Evolutionary conservation across 2,888 invertebrate species (phyloP), one percentile per base, ranked within the genome.

Genomic region (Muschampia plurimacula): DNA sequence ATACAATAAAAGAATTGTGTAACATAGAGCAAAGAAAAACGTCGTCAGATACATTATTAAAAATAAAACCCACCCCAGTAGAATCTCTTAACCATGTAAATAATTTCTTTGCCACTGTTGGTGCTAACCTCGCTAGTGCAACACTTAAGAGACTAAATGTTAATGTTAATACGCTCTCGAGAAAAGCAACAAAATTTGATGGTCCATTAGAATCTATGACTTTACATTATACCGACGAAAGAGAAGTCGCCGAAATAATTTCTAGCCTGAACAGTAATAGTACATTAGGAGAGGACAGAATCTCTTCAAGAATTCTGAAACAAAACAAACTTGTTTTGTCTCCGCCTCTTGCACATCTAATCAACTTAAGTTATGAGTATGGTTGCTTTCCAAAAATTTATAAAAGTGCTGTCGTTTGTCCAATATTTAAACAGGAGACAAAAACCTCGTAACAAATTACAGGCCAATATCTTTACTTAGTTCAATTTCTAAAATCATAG

Each of bases 391-490:
- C 59, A 7, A 13, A 10, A 59, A 59, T 59, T 2, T 59, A 28
- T 32, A 59, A 59, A 59, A 59, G 32, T 13, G 59, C 59, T 13
- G 32, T 32, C 5, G 59, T 59, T 59, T 59, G 59, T 59, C 59
- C 59, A 59, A 59, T 59, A 28, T 59, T 22, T 12, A 59, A 28
- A 12, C 22, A 32, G 59, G 59, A 12, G 59, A 59, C 12, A 59
- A 59, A 32, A 32, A 59, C 12, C 59, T 59, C 32, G 28, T 32
- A 59, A 28, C 28, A 15, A 73, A 73, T 22, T 73, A 73, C 39
- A 68, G 73, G 28, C 73, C 73, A 32, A 73, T 73, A 59, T 73
- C 68, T 22, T 32, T 68, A 28, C 39, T 69, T 6, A 57, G 52
- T 12, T 13, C 72, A 7, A 41, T 73, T 1, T 73, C 73, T 44